Percentiles rank a stretch among this genome's conserved stretches.
phyloP scores from a whole-genome alignment of 1,140 invertebrate genomes.

The Platyscapa corneri region DNA sequence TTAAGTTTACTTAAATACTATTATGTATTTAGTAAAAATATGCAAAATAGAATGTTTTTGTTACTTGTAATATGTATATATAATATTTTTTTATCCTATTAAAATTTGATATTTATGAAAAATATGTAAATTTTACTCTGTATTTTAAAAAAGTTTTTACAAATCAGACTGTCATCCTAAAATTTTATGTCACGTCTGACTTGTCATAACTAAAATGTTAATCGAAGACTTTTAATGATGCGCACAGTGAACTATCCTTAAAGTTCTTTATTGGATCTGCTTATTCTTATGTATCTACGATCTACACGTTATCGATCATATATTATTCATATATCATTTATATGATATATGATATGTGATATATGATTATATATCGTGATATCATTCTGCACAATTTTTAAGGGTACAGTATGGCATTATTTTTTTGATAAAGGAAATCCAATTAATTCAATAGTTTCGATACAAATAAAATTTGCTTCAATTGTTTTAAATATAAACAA shows the following conservation, averaged over 20 bases:
- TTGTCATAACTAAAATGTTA: background rate
- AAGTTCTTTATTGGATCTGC: background rate
- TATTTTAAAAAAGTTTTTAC: background rate
- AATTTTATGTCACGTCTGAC: background rate
- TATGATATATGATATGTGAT: no score
- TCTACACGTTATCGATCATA: background rate
- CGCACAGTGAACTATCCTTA: slow-evolving; percentile 13
- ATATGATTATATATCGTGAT: no score
- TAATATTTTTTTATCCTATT: no score
- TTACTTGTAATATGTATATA: no score
- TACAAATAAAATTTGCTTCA: no score
- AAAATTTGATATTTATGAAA: no score
- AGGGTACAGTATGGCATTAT: background rate
- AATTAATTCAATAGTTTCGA: no score
- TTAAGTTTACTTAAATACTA: no score
- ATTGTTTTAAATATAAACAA: no score
- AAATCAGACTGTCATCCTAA: background rate
- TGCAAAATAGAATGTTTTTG: no score
- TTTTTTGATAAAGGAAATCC: background rate
- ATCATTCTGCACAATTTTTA: background rate
- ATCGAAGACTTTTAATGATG: slow-evolving; percentile 19
- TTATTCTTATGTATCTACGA: background rate
- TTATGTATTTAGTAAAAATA: no score
- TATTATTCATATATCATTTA: no score
- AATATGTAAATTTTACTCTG: background rate